Evolutionary conservation across 2,888 invertebrate species (phyloP).

Genomic region (Silvanus unidentatus): DNA sequence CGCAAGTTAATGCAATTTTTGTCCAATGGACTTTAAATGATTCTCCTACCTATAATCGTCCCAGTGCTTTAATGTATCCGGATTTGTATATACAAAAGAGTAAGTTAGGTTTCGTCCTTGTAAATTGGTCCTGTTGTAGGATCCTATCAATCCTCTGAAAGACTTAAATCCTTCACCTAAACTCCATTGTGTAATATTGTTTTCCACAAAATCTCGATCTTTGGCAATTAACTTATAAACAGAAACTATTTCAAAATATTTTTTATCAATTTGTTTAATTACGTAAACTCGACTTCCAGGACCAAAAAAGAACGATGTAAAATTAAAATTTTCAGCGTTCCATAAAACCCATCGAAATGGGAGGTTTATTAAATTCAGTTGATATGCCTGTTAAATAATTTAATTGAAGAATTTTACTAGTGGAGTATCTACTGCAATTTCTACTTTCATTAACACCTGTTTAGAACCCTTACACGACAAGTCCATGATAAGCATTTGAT

Average conservation of each 20-base stretch:
- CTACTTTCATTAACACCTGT: constrained; percentile 17
- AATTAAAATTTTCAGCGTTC: constrained; percentile 1
- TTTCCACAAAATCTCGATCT: constrained; percentile 11
- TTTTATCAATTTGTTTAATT: constrained; percentile 14
- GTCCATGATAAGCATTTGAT: constrained; percentile 26
- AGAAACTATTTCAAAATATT: constrained; percentile 19
- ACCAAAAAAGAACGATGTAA: constrained; percentile 22
- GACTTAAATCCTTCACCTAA: background rate
- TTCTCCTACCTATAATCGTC: constrained; percentile 41
- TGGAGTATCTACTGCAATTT: no score
- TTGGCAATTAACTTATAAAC: constrained; percentile 23
- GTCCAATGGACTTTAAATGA: background rate
- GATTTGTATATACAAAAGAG: constrained; percentile 39
- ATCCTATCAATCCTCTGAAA: no score
- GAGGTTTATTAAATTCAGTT: constrained; percentile 23
- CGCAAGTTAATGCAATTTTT: constrained; percentile 21
- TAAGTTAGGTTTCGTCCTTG: constrained; percentile 29
- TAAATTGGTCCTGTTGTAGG: constrained; percentile 27
- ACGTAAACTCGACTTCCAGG: constrained; percentile 28
- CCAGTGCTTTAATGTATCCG: constrained; percentile 44
- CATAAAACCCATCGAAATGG: constrained; percentile 31
- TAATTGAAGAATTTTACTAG: no score
- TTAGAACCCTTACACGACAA: constrained; percentile 18
- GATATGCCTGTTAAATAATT: constrained; percentile 28
- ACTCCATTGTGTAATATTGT: constrained; percentile 18